Conservation (phyloP, 2,888 invertebrate species). For the Limnephilus marmoratus region DNA sequence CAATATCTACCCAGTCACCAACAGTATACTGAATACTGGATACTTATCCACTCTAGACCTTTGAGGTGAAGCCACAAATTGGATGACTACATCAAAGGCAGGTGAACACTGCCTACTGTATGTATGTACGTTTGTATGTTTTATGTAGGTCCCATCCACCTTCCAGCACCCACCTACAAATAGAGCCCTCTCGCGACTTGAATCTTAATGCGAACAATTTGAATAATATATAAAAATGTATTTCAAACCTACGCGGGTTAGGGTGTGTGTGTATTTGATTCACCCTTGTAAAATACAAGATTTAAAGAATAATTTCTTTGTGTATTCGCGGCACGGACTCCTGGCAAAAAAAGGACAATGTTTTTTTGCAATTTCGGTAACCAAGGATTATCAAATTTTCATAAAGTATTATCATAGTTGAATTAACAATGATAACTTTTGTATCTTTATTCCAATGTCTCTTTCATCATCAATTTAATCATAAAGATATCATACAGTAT, state of each 20-base stretch:
- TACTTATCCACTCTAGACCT: background rate
- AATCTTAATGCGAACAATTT: slow-evolving; percentile 41
- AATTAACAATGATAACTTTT: background rate
- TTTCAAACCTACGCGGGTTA: background rate
- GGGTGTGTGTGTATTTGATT: background rate
- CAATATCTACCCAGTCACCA: background rate
- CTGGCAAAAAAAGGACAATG: background rate
- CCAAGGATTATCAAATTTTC: background rate
- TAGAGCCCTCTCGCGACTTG: background rate
- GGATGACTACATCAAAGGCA: slow-evolving; percentile 62
- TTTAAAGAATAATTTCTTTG: background rate
- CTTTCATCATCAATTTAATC: background rate
- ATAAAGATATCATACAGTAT: no score
- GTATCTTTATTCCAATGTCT: background rate
- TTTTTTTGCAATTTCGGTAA: background rate
- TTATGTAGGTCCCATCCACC: background rate
- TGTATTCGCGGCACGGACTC: background rate
- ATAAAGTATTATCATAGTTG: background rate
- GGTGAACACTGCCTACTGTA: slow-evolving; percentile 42
- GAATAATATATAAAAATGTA: slow-evolving; percentile 41
- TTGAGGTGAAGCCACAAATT: slow-evolving; percentile 53
- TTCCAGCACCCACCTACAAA: slow-evolving; percentile 15
- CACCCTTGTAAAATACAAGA: slow-evolving; percentile 14
- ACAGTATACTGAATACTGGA: background rate
- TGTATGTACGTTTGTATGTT: background rate